Evolutionary conservation across 2,797 vertebrate genomes (phyloP), one percentile per base, ranked within the genome.

Genomic region (Gephyroberyx darwinii): DNA sequence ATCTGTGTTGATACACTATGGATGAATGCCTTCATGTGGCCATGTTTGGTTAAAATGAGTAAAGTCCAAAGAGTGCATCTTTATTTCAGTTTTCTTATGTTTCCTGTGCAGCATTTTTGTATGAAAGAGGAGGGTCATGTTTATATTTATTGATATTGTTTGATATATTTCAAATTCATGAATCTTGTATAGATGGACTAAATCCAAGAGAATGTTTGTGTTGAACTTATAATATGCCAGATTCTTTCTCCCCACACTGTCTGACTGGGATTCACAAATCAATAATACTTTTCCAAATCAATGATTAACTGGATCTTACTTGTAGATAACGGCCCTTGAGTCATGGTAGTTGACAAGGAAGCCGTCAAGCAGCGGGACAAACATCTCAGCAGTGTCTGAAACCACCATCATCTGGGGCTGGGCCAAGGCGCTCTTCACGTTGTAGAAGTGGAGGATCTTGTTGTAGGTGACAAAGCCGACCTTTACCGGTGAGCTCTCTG

Each of bases 391-490:
- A 0, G 96, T 93, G 55, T 99, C 98, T 0, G 98, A 98, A 62
- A 99, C 97, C 85, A 99, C 96, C 96, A 99, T 96, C 98, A 98
- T 99, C 94, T 99, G 98, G 1, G 98, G 97, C 91, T 98, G 97
- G 53, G 97, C 97, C 90, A 99, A 83, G n/a, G 94, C 93, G 68
- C 96, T 96, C 89, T 98, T 98, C 37, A 99, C 95, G 2, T 99
- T 99, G 85, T 98, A 99, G 93, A 99, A 99, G 81, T 98, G 97
- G 5, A 99, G 96, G 70, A 96, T 91, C 88, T 97, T 98, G 93
- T 97, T 96, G n/a, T 98, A 99, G 50, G 98, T 97, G 84, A 98
- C 95, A 45, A 99, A 99, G 70, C 97, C 98, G 37, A 99, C 97
- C 71, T 91, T 94, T 37, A 98, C 86, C 0, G 89, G 82, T 0